Evolutionary conservation across 2,888 invertebrate species (phyloP), one percentile per base, ranked within the genome.

Genomic region (Iphiclides podalirius): DNA sequence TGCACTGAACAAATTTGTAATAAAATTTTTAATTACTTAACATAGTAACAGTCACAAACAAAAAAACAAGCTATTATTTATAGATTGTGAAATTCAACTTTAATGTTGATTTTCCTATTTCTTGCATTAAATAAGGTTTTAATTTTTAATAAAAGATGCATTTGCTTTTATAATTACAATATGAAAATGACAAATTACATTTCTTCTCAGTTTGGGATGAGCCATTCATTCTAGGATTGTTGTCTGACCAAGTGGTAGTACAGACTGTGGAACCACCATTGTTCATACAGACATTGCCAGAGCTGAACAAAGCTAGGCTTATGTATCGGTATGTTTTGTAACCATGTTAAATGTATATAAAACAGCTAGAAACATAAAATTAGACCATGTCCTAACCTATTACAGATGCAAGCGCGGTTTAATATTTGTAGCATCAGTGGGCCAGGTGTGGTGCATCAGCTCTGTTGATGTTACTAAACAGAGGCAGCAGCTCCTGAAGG

Each of bases 381-480:
- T 23, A 20, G 8, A 11, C 8, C 16, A n/a, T 31, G 11, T n/a
- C 11, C 11, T n/a, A n/a, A 11, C n/a, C 11, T n/a, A 15, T 72
- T 75, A 1, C 66, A 91, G 92, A 60, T 93, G 94, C 58, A 92
- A 92, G 57, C 92, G 92, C 64, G 97, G 97, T 0, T 90, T 93
- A 58, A 91, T 98, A 52, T 98, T 96, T 79, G 93, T 96, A 0
- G 95, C 98, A 0, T 97, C 98, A 0, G 90, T 93, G 35, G 95
- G 95, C 37, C 95, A 96, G 71, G 93, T 98, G 35, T 98, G 97
- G 96, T 94, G 95, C 62, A 90, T 99, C 46, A 93, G 92, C 58
- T 91, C 94, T 0, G 92, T 95, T 4, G 95, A 97, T 57, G 91
- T 96, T 55, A 91, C 93, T 1, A 93, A 93, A 49, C 99, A 99